A percentile compares a stretch with the other conserved stretches of the same genome.
phyloP scores from a whole-genome alignment of 92 coral and sea anemone genomes.

The Scolanthus callimorphus region DNA sequence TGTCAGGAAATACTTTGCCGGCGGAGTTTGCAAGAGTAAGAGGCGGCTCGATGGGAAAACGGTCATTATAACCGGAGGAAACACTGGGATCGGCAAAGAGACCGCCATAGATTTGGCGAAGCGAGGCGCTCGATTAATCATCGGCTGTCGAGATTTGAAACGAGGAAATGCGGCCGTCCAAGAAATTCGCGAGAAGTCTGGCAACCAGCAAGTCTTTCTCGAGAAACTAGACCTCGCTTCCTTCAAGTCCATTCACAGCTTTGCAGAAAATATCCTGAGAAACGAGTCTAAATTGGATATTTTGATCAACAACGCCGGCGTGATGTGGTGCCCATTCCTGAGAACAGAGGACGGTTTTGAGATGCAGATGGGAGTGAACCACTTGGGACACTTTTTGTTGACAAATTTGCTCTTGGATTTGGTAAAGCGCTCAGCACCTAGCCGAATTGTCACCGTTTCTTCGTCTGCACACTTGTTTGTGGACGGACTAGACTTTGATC shows the following conservation, averaged over 20 bases:
- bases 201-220: constrained; percentile 46
- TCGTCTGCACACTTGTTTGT: too few relatives aligned
- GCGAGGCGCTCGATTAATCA: constrained; percentile 75
- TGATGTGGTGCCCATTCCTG: too few relatives aligned
- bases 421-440: too few relatives aligned
- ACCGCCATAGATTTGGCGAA: constrained; percentile 81
- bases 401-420: too few relatives aligned
- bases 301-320: too few relatives aligned
- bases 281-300: constrained; percentile 75
- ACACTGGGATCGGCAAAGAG: constrained; percentile 84
- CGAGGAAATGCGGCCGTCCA: constrained; percentile 59
- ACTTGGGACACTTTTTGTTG: too few relatives aligned
- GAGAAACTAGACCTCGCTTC: constrained; percentile 81
- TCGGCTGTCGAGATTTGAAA: constrained; percentile 64
- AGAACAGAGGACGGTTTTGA: too few relatives aligned
- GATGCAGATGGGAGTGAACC: too few relatives aligned
- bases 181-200: constrained; percentile 54
- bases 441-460: too few relatives aligned
- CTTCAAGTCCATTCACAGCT: constrained; percentile 61
- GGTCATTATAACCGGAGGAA: constrained; percentile 78
- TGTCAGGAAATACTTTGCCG: constrained; percentile 35
- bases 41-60: constrained; percentile 69
- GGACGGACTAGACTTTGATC: too few relatives aligned
- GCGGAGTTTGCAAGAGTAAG: constrained; percentile 51
- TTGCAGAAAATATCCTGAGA: constrained; percentile 69